phyloP scores from a whole-genome alignment of 2,888 invertebrate genomes.

The Erebia ligea region DNA sequence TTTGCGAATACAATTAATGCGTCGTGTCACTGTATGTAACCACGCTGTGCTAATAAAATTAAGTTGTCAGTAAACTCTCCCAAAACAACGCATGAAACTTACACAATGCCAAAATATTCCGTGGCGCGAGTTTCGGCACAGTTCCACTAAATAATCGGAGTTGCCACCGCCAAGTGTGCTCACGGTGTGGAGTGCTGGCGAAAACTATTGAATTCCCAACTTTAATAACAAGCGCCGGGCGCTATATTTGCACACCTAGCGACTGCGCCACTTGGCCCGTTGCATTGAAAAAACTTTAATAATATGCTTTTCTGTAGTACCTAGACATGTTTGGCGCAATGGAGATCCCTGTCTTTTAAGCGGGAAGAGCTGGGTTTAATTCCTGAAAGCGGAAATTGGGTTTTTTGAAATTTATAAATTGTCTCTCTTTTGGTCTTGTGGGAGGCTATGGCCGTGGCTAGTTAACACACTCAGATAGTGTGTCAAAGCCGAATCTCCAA shows the following conservation, averaged over 20 bases:
- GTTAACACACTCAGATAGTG: no score
- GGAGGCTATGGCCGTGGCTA: no score
- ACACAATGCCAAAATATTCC: conserved; percentile 11
- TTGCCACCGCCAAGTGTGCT: conserved; percentile 11
- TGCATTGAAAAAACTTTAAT: conserved; percentile 16
- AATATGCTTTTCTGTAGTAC: not conserved
- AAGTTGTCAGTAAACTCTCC: not conserved
- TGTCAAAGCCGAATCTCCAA: no score
- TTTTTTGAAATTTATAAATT: no score
- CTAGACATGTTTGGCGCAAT: no score
- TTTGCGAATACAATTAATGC: no score
- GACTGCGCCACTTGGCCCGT: conserved; percentile 14
- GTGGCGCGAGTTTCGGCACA: conserved; percentile 1
- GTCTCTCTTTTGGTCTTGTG: no score
- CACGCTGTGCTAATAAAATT: not conserved
- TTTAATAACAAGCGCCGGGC: conserved; percentile 21
- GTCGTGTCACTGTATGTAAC: not conserved
- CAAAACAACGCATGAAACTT: conserved; percentile 1
- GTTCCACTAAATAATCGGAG: conserved; percentile 15
- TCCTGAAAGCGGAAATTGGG: no score
- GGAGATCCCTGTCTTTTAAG: no score
- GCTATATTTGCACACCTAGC: conserved; percentile 22
- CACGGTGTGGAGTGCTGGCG: conserved; percentile 12
- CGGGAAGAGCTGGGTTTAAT: no score
- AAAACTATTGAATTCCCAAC: conserved; percentile 19